Percentiles rank a stretch among this genome's conserved stretches.
These are phyloP conservation scores for Tachystola acroxantha DNA, from an alignment of 2,888 invertebrate species.

Conservation along the genomic window DNA sequence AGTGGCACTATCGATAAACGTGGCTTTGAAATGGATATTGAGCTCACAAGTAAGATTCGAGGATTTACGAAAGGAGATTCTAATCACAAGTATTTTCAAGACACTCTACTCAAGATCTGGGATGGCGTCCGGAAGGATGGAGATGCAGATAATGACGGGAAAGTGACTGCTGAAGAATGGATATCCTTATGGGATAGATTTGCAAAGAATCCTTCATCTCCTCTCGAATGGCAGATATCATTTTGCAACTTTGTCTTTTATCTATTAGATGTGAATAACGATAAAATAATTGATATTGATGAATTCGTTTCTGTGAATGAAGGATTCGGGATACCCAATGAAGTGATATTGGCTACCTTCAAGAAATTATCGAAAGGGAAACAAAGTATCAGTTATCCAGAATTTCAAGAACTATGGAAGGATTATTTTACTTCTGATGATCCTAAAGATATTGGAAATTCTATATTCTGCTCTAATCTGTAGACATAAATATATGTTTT, in stretches of 20 bases:
- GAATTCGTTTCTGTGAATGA: no score
- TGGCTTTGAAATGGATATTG: neutral
- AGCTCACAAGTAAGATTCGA: neutral
- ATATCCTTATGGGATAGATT: no score
- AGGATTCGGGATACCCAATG: no score
- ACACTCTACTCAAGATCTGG: conserved; percentile 85
- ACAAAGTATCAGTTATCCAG: neutral
- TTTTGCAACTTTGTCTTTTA: no score
- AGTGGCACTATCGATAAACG: conserved; percentile 89
- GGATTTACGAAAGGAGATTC: neutral
- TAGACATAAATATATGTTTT: no score
- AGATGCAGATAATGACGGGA: conserved; percentile 86
- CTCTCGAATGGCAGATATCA: no score
- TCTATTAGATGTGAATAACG: no score
- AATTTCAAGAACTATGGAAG: conserved; percentile 77
- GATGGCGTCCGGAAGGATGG: conserved; percentile 85
- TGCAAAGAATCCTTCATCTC: no score
- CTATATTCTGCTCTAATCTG: neutral
- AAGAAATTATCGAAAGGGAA: conserved; percentile 29
- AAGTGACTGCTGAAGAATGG: conserved; percentile 84
- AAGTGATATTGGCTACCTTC: conserved; percentile 77
- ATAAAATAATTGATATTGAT: no score
- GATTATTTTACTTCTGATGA: conserved; percentile 77
- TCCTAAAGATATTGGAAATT: neutral
- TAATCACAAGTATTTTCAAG: neutral